A percentile compares a stretch with the other conserved stretches of the same genome.
Evolutionary conservation across 2,113 vertebrate genomes (phyloP).

Genomic region (Cephalopholis sonnerati): DNA sequence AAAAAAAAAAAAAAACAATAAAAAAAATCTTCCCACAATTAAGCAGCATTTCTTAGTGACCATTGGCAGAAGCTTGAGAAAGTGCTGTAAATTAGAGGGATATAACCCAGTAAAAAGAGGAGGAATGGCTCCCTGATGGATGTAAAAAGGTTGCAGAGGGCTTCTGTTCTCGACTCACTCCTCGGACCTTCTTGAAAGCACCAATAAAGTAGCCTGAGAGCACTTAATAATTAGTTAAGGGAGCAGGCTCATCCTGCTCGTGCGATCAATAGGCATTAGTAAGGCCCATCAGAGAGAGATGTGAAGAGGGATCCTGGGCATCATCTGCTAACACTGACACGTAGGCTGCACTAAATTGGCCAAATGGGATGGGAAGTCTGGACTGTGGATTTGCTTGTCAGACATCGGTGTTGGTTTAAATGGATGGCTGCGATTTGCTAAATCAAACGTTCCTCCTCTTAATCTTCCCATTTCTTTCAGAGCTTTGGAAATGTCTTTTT

Average conservation of each 20-base stretch:
- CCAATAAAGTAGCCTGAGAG: slow-evolving; percentile 80
- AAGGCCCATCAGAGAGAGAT: slow-evolving; percentile 70
- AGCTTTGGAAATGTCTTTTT: background rate
- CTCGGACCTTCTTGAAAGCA: slow-evolving; percentile 80
- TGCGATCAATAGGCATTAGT: slow-evolving; percentile 85
- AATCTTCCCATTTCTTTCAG: background rate
- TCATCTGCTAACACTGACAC: slow-evolving; percentile 64
- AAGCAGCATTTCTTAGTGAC: slow-evolving; percentile 8
- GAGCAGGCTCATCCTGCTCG: slow-evolving; percentile 75
- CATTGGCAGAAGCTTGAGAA: background rate
- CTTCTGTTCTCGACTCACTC: slow-evolving; percentile 64
- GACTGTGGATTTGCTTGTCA: slow-evolving; percentile 44
- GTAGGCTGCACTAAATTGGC: slow-evolving; percentile 55
- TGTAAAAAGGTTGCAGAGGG: slow-evolving; percentile 57
- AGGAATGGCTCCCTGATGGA: slow-evolving; percentile 59
- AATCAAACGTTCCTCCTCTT: background rate
- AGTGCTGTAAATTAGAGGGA: background rate
- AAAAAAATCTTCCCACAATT: background rate
- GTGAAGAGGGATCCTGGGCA: slow-evolving; percentile 60
- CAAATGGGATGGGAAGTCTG: slow-evolving; percentile 63
- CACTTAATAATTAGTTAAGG: slow-evolving; percentile 85
- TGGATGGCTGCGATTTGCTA: slow-evolving; percentile 20
- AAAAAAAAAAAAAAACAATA: background rate
- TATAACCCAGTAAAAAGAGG: background rate
- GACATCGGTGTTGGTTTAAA: slow-evolving; percentile 49